A percentile compares a stretch with the other conserved stretches of the same genome.
These are phyloP conservation scores for Doryteuthis pealeii DNA, from an alignment of 1,140 invertebrate genomes.

Conservation along the genomic window DNA sequence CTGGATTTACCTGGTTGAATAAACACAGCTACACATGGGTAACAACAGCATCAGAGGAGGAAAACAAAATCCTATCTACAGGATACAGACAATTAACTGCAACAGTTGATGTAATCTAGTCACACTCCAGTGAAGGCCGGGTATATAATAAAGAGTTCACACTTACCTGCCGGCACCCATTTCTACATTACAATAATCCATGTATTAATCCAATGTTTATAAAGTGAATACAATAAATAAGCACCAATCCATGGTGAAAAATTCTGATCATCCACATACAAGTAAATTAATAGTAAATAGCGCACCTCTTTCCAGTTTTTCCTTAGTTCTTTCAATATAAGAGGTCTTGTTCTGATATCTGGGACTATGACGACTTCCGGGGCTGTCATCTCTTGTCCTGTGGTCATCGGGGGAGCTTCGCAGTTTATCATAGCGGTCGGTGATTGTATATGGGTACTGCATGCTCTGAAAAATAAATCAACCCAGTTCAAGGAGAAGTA, in stretches of 20 bases:
- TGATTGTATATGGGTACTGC: conserved; percentile 64
- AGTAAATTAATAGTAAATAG: neutral
- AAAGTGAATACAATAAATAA: conserved; percentile 13
- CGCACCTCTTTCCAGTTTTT: conserved; percentile 77
- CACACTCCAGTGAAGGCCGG: neutral
- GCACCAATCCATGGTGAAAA: conserved; percentile 3
- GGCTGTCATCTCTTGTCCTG: conserved; percentile 62
- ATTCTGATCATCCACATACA: conserved; percentile 5
- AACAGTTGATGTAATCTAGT: no score
- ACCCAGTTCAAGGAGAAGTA: neutral
- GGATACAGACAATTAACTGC: no score
- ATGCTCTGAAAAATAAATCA: conserved; percentile 34
- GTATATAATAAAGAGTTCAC: conserved; percentile 2
- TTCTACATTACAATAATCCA: conserved; percentile 8
- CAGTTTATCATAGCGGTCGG: conserved; percentile 65
- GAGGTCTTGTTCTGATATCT: conserved; percentile 74
- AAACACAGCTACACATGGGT: no score
- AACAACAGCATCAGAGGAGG: no score
- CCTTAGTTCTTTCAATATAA: conserved; percentile 75
- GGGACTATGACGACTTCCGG: conserved; percentile 68
- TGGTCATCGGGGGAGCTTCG: conserved; percentile 70
- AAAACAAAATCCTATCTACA: no score
- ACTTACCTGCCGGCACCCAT: conserved; percentile 10
- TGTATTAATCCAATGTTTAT: conserved; percentile 14
- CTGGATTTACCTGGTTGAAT: no score